Percentiles rank a stretch among this genome's conserved stretches.
These are phyloP conservation scores for Epirrhoe tristata DNA, from an alignment of 2,888 invertebrate genomes.

Conservation along the genomic window DNA sequence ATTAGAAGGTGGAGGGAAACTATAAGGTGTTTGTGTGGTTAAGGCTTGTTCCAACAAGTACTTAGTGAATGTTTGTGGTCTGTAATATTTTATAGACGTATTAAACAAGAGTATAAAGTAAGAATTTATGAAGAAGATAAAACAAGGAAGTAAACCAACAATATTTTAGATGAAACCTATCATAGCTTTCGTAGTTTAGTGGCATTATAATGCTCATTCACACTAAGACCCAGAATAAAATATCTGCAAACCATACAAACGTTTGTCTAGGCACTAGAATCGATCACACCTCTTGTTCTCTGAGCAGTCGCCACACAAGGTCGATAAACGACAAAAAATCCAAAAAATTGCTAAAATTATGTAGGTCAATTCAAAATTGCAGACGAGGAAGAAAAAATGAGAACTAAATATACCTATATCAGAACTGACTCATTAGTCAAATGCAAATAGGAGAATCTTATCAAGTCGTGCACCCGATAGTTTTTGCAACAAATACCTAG, in stretches of 20 bases:
- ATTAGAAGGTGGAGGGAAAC: conserved; percentile 47
- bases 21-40: conserved; percentile 35
- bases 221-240: too few relatives aligned
- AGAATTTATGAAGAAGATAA: background rate
- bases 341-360: background rate
- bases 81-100: conserved; percentile 6
- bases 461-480: conserved; percentile 33
- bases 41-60: conserved; percentile 5
- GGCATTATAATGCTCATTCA: too few relatives aligned
- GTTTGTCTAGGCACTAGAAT: too few relatives aligned
- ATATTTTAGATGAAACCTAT: background rate
- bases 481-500: conserved; percentile 61
- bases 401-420: background rate
- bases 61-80: background rate
- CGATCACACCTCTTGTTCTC: too few relatives aligned
- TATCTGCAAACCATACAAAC: too few relatives aligned
- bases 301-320: too few relatives aligned
- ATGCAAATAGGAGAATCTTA: conserved; percentile 37
- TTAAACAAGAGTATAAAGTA: background rate
- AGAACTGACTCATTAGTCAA: conserved; percentile 15
- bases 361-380: background rate
- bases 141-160: background rate
- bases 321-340: background rate
- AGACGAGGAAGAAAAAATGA: background rate
- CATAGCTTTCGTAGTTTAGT: background rate